phyloP scores from a whole-genome alignment of 35 echinoderm and acorn worm species.

The Diadema setosum region DNA sequence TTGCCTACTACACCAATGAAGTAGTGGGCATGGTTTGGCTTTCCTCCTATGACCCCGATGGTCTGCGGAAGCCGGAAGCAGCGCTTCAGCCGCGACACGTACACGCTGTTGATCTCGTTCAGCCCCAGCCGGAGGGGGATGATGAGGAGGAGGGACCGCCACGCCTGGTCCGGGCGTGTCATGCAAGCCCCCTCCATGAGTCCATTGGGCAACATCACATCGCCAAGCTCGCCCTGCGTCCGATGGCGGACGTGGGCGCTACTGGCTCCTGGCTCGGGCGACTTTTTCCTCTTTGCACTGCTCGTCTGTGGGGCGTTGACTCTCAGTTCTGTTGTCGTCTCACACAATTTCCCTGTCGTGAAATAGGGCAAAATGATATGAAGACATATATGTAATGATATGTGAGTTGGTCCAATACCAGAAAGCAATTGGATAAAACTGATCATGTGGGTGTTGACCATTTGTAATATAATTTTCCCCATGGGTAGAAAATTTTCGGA shows the following conservation, averaged over 20 bases:
- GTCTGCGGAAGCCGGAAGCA: conserved; percentile 84
- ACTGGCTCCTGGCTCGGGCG: too few relatives aligned
- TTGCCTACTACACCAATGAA: conserved; percentile 93
- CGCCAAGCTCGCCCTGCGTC: background rate
- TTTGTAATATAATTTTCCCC: too few relatives aligned
- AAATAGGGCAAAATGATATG: too few relatives aligned
- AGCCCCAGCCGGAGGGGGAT: conserved; percentile 92
- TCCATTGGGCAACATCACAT: background rate
- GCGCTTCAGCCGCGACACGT: conserved; percentile 73
- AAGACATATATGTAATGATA: too few relatives aligned
- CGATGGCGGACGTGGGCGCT: background rate
- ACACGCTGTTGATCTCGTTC: conserved; percentile 93
- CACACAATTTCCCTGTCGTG: too few relatives aligned
- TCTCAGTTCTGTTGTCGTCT: too few relatives aligned
- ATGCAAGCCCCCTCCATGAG: background rate
- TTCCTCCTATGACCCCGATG: conserved; percentile 93
- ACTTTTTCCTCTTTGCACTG: too few relatives aligned
- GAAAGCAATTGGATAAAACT: too few relatives aligned
- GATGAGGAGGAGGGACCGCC: conserved; percentile 83
- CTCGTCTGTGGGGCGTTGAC: too few relatives aligned
- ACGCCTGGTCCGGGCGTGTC: background rate
- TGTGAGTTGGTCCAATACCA: too few relatives aligned
- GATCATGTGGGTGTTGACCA: too few relatives aligned
- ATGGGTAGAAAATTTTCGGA: too few relatives aligned
- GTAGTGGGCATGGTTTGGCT: conserved; percentile 99